Evolutionary conservation across 2,888 invertebrate genomes (phyloP).

Genomic region (Catocala sponsa): DNA sequence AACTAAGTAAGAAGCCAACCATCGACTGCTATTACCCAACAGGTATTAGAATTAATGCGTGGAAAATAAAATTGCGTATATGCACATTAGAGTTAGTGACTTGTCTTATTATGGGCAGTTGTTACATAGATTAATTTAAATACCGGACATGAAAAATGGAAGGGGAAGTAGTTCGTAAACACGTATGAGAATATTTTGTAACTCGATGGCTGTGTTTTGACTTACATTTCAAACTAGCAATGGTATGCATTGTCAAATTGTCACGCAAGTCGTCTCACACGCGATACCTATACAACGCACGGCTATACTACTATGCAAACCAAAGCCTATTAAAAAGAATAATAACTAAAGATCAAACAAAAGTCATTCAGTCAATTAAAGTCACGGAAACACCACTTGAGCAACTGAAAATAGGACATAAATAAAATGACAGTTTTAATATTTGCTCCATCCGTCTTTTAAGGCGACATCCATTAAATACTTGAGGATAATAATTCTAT

Average conservation of each 20-base stretch:
- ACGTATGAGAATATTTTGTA: constrained; percentile 20
- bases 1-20: constrained; percentile 65
- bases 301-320: not conserved
- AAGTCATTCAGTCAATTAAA: not conserved
- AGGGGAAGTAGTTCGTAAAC: constrained; percentile 42
- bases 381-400: constrained; percentile 3
- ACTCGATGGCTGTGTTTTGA: not conserved
- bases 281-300: too few species aligned
- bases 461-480: not conserved
- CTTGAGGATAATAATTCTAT: not conserved
- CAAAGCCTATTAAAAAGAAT: not conserved
- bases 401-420: constrained; percentile 2
- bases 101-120: constrained; percentile 28
- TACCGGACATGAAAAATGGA: constrained; percentile 27
- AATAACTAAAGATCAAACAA: not conserved
- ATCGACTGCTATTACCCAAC: constrained; percentile 66
- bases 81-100: constrained; percentile 40
- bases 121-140: constrained; percentile 29
- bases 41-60: constrained; percentile 69
- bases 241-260: constrained; percentile 3
- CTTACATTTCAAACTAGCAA: constrained; percentile 2
- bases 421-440: not conserved
- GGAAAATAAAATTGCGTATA: constrained; percentile 58
- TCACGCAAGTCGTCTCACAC: not conserved
- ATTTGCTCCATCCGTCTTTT: constrained; percentile 2